Conservation (phyloP, 1,140 invertebrate species). For the Calosoma granatense region DNA sequence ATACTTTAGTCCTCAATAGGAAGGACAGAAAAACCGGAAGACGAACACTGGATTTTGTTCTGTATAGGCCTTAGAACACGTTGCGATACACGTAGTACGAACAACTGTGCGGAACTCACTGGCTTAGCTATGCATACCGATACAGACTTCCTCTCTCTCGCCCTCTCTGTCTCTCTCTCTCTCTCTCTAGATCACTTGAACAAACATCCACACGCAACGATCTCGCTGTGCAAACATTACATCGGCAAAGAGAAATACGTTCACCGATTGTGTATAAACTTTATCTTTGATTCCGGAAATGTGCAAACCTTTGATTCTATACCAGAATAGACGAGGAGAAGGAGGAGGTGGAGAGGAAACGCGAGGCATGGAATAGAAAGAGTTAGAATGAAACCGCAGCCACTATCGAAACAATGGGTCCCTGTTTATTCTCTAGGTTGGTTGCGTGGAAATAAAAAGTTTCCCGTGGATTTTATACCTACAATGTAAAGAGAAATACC, state of each 20-base stretch:
- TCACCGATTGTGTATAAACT: background rate
- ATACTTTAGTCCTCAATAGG: too few relatives aligned
- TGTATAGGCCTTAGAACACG: too few relatives aligned
- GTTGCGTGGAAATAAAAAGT: background rate
- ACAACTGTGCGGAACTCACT: too few relatives aligned
- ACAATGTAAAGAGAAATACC: constrained; percentile 1
- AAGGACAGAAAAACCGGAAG: too few relatives aligned
- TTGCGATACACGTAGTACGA: too few relatives aligned
- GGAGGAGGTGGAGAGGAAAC: background rate
- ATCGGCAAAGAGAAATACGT: background rate
- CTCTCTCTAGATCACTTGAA: background rate
- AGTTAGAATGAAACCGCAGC: background rate
- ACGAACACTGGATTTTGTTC: too few relatives aligned
- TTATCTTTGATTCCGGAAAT: constrained; percentile 6
- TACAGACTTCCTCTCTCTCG: too few relatives aligned
- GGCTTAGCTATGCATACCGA: too few relatives aligned
- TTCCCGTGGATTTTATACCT: background rate
- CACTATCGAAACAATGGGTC: constrained; percentile 4
- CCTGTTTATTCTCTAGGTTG: background rate
- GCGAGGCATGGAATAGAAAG: background rate
- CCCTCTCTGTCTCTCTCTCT: too few relatives aligned
- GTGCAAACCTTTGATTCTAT: constrained; percentile 7
- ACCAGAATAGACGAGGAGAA: background rate
- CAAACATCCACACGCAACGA: background rate
- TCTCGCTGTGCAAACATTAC: background rate